Base-by-base conservation (phyloP, 2,797 vertebrate genomes). In the Acanthopagrus latus region DNA sequence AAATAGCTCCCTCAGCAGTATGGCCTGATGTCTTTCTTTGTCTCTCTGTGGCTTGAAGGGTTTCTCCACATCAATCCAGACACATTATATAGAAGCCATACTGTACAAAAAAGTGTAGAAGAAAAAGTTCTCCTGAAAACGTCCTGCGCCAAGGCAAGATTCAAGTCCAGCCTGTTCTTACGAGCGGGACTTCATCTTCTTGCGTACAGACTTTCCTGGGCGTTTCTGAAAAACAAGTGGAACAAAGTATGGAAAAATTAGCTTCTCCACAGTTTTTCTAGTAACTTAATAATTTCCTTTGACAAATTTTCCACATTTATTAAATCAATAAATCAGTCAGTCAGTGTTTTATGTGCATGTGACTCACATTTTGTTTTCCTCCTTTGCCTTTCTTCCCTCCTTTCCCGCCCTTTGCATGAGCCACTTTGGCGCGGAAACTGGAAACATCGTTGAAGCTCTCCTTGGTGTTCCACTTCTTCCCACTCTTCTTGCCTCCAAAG, bases 401-500 rank as follows among this genome's bases (percentile, higher is more conserved):
- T 71, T 94, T 95, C 29, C 89, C 86, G 1, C 87, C 91, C 76
- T 91, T 96, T 27, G 91, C 96, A 18, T 99, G 95, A 52, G 97
- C 98, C 25, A 94, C 90, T 79, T 93, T 97, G 84, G 96, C 89
- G 1, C 92, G 93, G 94, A 99, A 99, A 76, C 96, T 67, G 2
- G 98, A 98, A 2, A 98, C 94, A 0, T 99, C 98, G 14, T 99
- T 95, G 72, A 93, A 87, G 86, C 98, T 99, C 51, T 99, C 98
- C 67, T 96, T 97, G 13, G 97, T 99, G 91, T 99, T 99, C 97
- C 97, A 97, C 84, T 99, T 99, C 57, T 90, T 96, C 14, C 98
- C 97, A 25, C 94, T 95, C 90, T 99, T 99, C 94, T 96, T 99
- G 11, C 98, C 98, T 6, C 98, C 98, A 80, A 98, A 99, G 72